phyloP scores from a whole-genome alignment of 2,797 vertebrate species.

The Sylvilagus floridanus region DNA sequence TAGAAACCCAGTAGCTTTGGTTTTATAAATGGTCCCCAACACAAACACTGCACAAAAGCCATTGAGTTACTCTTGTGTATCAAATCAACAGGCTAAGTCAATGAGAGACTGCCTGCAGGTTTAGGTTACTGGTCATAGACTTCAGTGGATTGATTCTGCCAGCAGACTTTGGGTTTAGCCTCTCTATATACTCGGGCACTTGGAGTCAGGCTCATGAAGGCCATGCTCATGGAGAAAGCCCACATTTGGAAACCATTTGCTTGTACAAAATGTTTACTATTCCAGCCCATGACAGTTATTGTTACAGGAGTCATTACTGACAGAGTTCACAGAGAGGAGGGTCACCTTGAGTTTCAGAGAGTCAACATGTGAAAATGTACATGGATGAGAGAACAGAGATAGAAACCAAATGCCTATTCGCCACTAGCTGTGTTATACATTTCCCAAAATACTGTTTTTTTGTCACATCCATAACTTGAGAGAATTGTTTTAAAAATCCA shows the following conservation, averaged over 20 bases:
- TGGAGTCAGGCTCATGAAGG: not conserved
- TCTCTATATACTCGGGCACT: not conserved
- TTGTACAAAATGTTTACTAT: slow-evolving; percentile 81
- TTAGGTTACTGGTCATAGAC: not conserved
- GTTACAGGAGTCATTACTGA: slow-evolving; percentile 71
- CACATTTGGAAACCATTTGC: slow-evolving; percentile 82
- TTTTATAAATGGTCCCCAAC: not conserved
- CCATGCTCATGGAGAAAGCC: slow-evolving; percentile 73
- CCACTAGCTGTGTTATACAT: rapidly evolving
- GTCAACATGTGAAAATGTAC: not conserved
- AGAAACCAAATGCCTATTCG: slow-evolving; percentile 14
- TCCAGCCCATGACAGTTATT: slow-evolving; percentile 76
- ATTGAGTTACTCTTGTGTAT: not conserved
- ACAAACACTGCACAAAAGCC: not conserved
- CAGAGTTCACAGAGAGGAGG: slow-evolving; percentile 63
- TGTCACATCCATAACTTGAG: not conserved
- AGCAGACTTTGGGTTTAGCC: not conserved
- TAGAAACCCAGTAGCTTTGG: not conserved
- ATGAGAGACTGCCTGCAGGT: not conserved
- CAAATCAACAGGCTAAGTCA: no score
- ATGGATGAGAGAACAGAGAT: not conserved
- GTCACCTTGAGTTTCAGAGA: slow-evolving; percentile 41
- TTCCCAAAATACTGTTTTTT: not conserved
- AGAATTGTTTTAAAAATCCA: not conserved
- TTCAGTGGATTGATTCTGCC: not conserved